Base-by-base conservation (phyloP, 2,113 vertebrate species). In the Phasianus colchicus region DNA sequence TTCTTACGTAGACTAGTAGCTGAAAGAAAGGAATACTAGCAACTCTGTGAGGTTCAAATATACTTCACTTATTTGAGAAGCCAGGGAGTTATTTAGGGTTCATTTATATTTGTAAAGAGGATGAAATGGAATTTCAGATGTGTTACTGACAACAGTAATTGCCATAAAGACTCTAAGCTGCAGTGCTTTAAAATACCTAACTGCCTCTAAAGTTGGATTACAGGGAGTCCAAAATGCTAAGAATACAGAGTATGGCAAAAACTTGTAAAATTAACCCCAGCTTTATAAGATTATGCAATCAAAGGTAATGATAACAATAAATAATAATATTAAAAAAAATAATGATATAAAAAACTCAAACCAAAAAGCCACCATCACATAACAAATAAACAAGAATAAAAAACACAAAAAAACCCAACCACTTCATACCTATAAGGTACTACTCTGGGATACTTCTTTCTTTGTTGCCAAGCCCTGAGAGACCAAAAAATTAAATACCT, bases 21-120 rank as follows among this genome's bases (percentile, higher is more conserved):
- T 88, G 82, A 88, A 86, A 94, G 84, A 83, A 88, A 91, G 58
- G 74, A 85, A 87, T 43, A 82, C 50, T 16, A 72, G 40, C 1
- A 9, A 80, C 50, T 55, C 40, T 75, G 57, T 65, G 71, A 92
- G 61, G 79, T 87, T 79, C 79, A 89, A 83, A 88, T 83, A 65
- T 2, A 90, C 71, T 75, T 54, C 2, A 64, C 63, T 91, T 85
- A 86, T 76, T 54, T 93, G 63, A 94, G 64, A 81, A 87, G 64
- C 21, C 63, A 87, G 21, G 36, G 15, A 89, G 60, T 74, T 95
- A 94, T 96, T 95, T 43, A 60, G 45, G 38, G 45, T 81, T 83
- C 80, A n/a, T 72, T 86, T 79, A 11, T 67, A 48, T 78, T 89
- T 75, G 67, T 48, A 52, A 88, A 88, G 65, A 34, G 58, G n/a